These are phyloP conservation scores for Tribolium freemani DNA, from an alignment of 2,888 invertebrate species.

Conservation along the genomic window DNA sequence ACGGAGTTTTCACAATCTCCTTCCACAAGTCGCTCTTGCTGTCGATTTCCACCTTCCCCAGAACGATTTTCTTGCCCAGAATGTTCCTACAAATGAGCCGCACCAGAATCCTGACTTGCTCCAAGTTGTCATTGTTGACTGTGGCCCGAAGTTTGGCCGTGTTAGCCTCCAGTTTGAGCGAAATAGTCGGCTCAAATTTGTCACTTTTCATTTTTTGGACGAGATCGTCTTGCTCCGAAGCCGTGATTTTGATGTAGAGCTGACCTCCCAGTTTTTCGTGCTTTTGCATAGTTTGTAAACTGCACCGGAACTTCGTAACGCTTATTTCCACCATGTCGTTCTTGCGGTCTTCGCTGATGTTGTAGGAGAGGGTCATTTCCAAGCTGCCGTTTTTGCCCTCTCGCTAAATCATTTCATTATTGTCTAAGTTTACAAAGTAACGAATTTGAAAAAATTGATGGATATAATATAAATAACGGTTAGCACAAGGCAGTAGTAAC, in stretches of 20 bases:
- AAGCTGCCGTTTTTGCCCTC: conserved; percentile 79
- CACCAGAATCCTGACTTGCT: conserved; percentile 76
- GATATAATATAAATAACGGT: background rate
- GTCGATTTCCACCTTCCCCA: conserved; percentile 78
- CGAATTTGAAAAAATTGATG: conserved; percentile 61
- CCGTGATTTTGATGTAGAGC: conserved; percentile 83
- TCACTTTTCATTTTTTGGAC: conserved; percentile 78
- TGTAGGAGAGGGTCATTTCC: conserved; percentile 76
- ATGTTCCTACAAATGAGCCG: conserved; percentile 78
- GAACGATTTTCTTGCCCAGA: conserved; percentile 77
- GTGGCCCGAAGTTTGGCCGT: conserved; percentile 75
- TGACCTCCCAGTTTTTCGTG: conserved; percentile 79
- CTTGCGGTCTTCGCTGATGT: conserved; percentile 76
- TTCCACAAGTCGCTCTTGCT: conserved; percentile 77
- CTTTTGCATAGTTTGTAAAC: conserved; percentile 80
- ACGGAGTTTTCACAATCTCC: conserved; percentile 72
- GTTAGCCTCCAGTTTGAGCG: conserved; percentile 81
- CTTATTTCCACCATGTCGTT: conserved; percentile 76
- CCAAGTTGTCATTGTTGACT: conserved; percentile 75
- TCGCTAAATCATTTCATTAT: no score
- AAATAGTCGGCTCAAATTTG: conserved; percentile 80
- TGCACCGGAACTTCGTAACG: conserved; percentile 76
- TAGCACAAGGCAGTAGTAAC: no score
- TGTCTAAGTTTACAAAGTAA: no score
- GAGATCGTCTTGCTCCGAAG: conserved; percentile 75